phyloP scores from a whole-genome alignment of 2,888 invertebrate species.

The Napeogenes sylphis region DNA sequence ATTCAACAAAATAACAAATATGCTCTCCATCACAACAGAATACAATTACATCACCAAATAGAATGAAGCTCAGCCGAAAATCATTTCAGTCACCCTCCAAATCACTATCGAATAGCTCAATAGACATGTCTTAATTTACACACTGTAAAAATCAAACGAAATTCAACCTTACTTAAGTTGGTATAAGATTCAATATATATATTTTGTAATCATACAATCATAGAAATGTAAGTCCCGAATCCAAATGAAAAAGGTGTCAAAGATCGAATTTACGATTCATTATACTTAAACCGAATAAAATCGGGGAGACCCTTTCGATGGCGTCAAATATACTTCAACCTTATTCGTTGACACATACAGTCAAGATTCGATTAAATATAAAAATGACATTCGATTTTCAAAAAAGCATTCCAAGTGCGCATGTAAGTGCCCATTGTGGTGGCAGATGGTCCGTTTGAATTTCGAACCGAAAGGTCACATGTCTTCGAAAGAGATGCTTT shows the following conservation, averaged over 20 bases:
- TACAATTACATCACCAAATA: constrained; percentile 62
- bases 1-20: constrained; percentile 42
- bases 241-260: constrained; percentile 77
- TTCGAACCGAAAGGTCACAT: constrained; percentile 49
- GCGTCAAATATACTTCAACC: constrained; percentile 30
- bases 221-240: constrained; percentile 58
- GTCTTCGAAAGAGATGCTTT: constrained; percentile 29
- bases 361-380: constrained; percentile 19
- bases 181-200: constrained; percentile 28
- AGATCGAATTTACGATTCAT: constrained; percentile 78
- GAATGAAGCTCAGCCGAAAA: constrained; percentile 44
- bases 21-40: constrained; percentile 57
- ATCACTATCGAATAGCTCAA: constrained; percentile 49
- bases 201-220: constrained; percentile 45
- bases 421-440: constrained; percentile 73
- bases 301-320: constrained; percentile 44
- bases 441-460: constrained; percentile 67
- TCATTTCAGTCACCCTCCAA: constrained; percentile 48
- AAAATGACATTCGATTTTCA: constrained; percentile 44
- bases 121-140: constrained; percentile 61
- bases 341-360: constrained; percentile 10
- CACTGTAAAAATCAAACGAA: constrained; percentile 29
- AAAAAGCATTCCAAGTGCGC: constrained; percentile 65
- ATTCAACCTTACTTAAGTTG: constrained; percentile 27
- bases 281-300: constrained; percentile 74